Base-by-base conservation (phyloP, 2,797 vertebrate species). In the Acanthurus tractus region DNA sequence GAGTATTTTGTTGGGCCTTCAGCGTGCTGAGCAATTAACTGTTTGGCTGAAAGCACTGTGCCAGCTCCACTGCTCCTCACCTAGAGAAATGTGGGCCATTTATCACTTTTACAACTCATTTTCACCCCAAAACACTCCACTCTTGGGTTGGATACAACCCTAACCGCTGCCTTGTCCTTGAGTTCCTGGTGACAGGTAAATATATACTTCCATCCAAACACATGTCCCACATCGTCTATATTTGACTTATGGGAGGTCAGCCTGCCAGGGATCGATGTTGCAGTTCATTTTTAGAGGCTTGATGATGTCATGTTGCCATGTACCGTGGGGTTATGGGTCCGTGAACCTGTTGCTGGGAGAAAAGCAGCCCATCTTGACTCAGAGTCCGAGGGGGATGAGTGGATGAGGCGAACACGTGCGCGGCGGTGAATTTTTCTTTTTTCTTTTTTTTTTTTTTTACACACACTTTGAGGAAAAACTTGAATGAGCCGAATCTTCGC, bases 1-100 rank as follows among this genome's bases (percentile, higher is more conserved):
- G 82, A 84, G 74, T 88, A 81, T 94, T 91, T 93, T 92, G 81
- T 90, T 88, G 86, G 61, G 89, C 90, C 91, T 94, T 85, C 81
- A 77, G 93, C 83, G 86, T 89, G 86, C 85, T 82, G 89, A 93
- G 89, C 93, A 95, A 96, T 94, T 93, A 94, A 91, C 87, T 74
- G 62, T 92, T 93, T 92, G 83, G 87, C 89, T 95, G 91, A 94
- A 93, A 93, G 84, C 82, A 56, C 66, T 11, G 79, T 88, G 89
- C 79, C 82, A 89, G 79, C 77, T 88, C 75, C 81, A 59, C 52
- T 79, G 79, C 82, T 89, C 70, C 76, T 84, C 78, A 71, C 80
- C 79, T 64, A 22, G 83, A 92, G 82, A 87, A 88, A 83, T 74
- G 79, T 86, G 61, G 63, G 78, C 84, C 78, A 67, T 93, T 89